These are phyloP conservation scores for Entelurus aequoreus DNA, from an alignment of 2,113 vertebrate species.

Conservation along the genomic window DNA sequence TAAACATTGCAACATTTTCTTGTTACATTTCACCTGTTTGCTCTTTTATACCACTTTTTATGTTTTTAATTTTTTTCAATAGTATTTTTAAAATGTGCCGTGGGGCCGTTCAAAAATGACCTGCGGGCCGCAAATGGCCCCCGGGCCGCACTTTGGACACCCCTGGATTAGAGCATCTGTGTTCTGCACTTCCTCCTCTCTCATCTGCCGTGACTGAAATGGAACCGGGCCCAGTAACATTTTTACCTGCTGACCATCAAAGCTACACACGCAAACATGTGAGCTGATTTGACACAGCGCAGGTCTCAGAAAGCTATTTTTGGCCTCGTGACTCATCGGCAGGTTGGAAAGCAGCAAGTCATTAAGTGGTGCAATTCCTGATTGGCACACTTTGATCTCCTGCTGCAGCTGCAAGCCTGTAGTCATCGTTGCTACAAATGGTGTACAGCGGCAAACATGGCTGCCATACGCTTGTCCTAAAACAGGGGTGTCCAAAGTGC, in stretches of 20 bases:
- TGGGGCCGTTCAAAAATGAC: too few species aligned
- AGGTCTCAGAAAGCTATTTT: conserved; percentile 38
- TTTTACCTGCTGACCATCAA: conserved; percentile 29
- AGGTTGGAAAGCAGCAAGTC: conserved; percentile 38
- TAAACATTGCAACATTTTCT: too few species aligned
- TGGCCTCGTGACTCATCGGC: conserved; percentile 37
- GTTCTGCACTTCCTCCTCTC: conserved; percentile 20
- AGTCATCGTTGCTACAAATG: conserved; percentile 63
- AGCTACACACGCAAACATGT: conserved; percentile 15
- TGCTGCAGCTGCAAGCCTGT: conserved; percentile 46
- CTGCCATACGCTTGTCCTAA: background rate
- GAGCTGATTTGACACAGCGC: conserved; percentile 8
- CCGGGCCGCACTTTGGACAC: too few species aligned
- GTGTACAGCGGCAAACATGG: conserved; percentile 29
- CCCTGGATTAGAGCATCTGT: conserved; percentile 24
- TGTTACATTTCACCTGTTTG: too few species aligned
- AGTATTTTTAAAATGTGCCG: too few species aligned
- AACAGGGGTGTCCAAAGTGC: too few species aligned
- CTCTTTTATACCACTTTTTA: too few species aligned
- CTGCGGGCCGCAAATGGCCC: too few species aligned
- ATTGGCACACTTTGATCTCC: conserved; percentile 52
- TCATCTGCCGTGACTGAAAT: conserved; percentile 11
- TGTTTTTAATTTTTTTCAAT: too few species aligned
- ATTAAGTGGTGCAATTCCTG: conserved; percentile 47
- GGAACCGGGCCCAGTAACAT: conserved; percentile 1